phyloP scores from a whole-genome alignment of 1,140 invertebrate species.

The Micrasema longulum region DNA sequence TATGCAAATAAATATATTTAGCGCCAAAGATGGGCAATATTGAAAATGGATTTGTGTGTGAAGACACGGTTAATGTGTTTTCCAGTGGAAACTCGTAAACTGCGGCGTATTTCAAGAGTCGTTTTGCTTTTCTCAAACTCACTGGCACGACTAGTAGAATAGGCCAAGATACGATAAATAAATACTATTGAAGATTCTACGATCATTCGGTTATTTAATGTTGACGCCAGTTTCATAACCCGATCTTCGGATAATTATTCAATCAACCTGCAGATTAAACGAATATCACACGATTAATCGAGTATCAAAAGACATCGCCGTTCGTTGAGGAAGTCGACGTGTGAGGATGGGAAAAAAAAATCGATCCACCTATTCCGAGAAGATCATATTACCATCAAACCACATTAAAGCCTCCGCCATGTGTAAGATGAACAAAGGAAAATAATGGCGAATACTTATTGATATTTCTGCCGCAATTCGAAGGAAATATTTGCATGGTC shows the following conservation, averaged over 20 bases:
- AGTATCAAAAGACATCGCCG: too few species aligned
- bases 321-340: too few species aligned
- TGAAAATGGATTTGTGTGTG: constrained; percentile 21
- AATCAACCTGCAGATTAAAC: too few species aligned
- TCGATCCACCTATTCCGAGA: constrained; percentile 12
- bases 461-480: constrained; percentile 39
- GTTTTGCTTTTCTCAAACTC: not conserved
- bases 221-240: too few species aligned
- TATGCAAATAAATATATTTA: constrained; percentile 30
- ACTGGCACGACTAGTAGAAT: not conserved
- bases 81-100: constrained; percentile 1
- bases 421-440: constrained; percentile 25
- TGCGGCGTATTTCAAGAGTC: not conserved
- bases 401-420: constrained; percentile 23
- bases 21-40: constrained; percentile 3
- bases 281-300: too few species aligned
- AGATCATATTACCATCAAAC: constrained; percentile 15
- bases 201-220: not conserved
- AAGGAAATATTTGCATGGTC: constrained; percentile 47
- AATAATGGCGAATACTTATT: constrained; percentile 28
- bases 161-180: not conserved
- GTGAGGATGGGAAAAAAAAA: too few species aligned
- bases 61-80: constrained; percentile 2
- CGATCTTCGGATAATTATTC: too few species aligned
- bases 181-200: not conserved